A percentile compares a stretch with the other conserved stretches of the same genome.
Conservation (phyloP, 2,888 invertebrate genomes). For the Catonia carolina region DNA sequence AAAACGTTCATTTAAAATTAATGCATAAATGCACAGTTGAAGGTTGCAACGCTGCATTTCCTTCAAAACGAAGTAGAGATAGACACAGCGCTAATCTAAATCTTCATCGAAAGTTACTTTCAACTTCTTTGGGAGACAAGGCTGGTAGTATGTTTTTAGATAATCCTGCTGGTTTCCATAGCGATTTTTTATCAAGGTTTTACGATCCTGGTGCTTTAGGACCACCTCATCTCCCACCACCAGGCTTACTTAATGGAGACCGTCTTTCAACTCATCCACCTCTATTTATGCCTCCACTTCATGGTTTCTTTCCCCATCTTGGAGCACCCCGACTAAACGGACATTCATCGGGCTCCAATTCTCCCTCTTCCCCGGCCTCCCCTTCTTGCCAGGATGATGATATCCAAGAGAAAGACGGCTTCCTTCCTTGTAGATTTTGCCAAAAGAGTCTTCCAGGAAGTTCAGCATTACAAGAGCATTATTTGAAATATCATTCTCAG, state of each 20-base stretch:
- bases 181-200: slow-evolving; percentile 68
- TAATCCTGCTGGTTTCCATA: slow-evolving; percentile 48
- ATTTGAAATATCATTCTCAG: slow-evolving; percentile 58
- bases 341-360: slow-evolving; percentile 38
- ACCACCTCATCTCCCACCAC: slow-evolving; percentile 46
- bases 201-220: slow-evolving; percentile 54
- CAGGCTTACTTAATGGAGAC: slow-evolving; percentile 45
- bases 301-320: slow-evolving; percentile 48
- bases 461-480: slow-evolving; percentile 61
- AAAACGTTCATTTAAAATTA: slow-evolving; percentile 89
- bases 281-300: slow-evolving; percentile 52
- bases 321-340: slow-evolving; percentile 46
- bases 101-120: slow-evolving; percentile 81
- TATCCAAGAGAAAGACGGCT: slow-evolving; percentile 58
- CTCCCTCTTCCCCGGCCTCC: slow-evolving; percentile 30
- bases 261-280: slow-evolving; percentile 49
- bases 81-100: slow-evolving; percentile 87
- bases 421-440: slow-evolving; percentile 64
- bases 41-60: slow-evolving; percentile 91
- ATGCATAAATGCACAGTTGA: slow-evolving; percentile 94
- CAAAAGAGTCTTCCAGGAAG: slow-evolving; percentile 56
- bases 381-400: slow-evolving; percentile 61
- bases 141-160: slow-evolving; percentile 40
- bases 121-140: slow-evolving; percentile 48
- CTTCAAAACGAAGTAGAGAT: slow-evolving; percentile 86